phyloP scores from a whole-genome alignment of 2,888 invertebrate genomes.

The Drosophila hamatofila region DNA sequence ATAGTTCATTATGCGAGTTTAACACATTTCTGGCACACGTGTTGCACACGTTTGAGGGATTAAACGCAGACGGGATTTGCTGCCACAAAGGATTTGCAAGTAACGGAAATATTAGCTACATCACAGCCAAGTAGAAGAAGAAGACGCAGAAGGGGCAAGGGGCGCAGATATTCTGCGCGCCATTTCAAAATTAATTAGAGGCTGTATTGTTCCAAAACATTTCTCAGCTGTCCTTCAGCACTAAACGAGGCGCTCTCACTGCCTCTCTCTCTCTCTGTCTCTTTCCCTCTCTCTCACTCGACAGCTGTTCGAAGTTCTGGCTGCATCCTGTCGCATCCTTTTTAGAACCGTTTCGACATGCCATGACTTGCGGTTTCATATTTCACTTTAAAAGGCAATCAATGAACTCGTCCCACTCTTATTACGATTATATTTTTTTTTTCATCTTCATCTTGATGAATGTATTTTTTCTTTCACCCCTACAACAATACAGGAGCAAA shows the following conservation, averaged over 20 bases:
- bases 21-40: constrained; percentile 64
- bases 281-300: not conserved
- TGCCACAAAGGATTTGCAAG: constrained; percentile 40
- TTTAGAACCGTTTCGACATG: constrained; percentile 30
- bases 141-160: not conserved
- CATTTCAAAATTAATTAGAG: constrained; percentile 53
- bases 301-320: constrained; percentile 46
- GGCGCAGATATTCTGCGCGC: constrained; percentile 8
- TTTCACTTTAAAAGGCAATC: constrained; percentile 69
- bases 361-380: constrained; percentile 64
- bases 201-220: constrained; percentile 32
- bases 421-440: constrained; percentile 25
- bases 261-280: not conserved
- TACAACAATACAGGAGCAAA: constrained; percentile 8
- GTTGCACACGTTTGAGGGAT: constrained; percentile 66
- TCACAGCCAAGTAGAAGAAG: constrained; percentile 15
- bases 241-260: not conserved
- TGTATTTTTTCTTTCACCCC: not conserved
- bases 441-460: constrained; percentile 1
- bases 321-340: constrained; percentile 64
- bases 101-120: constrained; percentile 56
- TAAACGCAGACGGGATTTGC: constrained; percentile 30
- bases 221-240: constrained; percentile 28
- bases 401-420: constrained; percentile 44
- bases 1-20: constrained; percentile 62